Base-by-base conservation (phyloP, 2,888 invertebrate species). In the Cheilosia soror region DNA sequence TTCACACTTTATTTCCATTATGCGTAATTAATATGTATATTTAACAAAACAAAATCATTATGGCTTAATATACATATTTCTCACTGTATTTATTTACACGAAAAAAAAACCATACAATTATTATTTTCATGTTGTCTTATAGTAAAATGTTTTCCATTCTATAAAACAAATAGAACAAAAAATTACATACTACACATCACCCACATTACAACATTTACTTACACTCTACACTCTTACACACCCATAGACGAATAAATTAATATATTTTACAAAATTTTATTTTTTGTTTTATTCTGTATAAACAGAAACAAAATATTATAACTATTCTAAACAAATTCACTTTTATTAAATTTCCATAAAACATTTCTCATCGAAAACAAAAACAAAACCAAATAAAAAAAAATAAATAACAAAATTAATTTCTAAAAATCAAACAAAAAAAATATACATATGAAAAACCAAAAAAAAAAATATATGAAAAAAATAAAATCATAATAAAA, bases 261-360 rank as follows among this genome's bases (percentile, higher is more conserved):
- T 60, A 40, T 33, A 7, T 15, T 55, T 31, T 55, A 75, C 58
- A 65, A 58, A 68, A 68, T 63, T 63, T 29, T 49, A n/a, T 51
- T 40, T 33, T 53, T 71, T 57, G 20, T 44, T 69, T 42, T 80
- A 44, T 51, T 78, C 33, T 75, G 27, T 37, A 53, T 33, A 71
- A 60, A 81, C 47, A 87, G 73, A 71, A 29, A 78, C 75, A 76
- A 73, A 49, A 76, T 75, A 72, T 75, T 88, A 87, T 76, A 86
- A 75, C 83, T 75, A 63, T 87, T 71, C 69, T 84, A 79, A 80
- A 87, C 79, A 87, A 84, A 81, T 76, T 87, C 80, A 85, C 76
- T 85, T 85, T 85, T 85, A 85, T 85, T 85, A 77, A 85, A 85
- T 85, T 85, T 81, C 62, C 85, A 85, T 85, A 85, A 85, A 80